Conservation (phyloP, 2,113 vertebrate genomes). For the Gadus macrocephalus region DNA sequence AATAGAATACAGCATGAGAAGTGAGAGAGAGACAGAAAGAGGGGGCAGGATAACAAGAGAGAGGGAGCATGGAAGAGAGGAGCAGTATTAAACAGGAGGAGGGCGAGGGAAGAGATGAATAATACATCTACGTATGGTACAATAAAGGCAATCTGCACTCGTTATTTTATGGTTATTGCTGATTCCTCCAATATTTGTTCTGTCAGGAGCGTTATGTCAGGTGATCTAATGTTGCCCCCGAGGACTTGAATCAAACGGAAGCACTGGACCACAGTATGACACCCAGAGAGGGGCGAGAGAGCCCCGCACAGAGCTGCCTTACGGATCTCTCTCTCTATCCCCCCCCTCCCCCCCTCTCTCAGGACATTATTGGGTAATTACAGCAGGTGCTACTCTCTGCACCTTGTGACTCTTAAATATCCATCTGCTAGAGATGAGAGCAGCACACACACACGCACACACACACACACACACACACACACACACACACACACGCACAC, state of each 20-base stretch:
- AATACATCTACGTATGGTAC: constrained; percentile 23
- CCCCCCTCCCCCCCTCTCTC: constrained; percentile 11
- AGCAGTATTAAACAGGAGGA: constrained; percentile 1
- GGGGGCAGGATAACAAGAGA: background rate
- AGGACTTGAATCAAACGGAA: constrained; percentile 6
- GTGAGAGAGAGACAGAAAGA: constrained; percentile 2
- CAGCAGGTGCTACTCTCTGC: constrained; percentile 48
- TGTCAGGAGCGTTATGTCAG: constrained; percentile 38
- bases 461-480: constrained; percentile 3
- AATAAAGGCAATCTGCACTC: constrained; percentile 44
- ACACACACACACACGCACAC: constrained; percentile 18
- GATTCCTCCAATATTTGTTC: constrained; percentile 38
- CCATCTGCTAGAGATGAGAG: constrained; percentile 38
- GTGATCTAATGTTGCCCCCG: constrained; percentile 40
- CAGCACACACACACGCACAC: constrained; percentile 21
- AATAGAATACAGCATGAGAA: background rate
- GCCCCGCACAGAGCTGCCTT: too few relatives aligned
- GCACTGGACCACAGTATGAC: too few relatives aligned
- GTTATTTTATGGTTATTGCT: constrained; percentile 48
- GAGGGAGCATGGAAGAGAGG: background rate
- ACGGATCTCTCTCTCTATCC: too few relatives aligned
- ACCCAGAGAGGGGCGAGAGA: too few relatives aligned
- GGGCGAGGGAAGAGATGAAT: constrained; percentile 8
- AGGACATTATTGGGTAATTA: constrained; percentile 57
- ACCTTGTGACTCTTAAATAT: constrained; percentile 55